A percentile compares a stretch with the other conserved stretches of the same genome.
Evolutionary conservation across 2,797 vertebrate genomes (phyloP).

Genomic region (Sylvia borin): DNA sequence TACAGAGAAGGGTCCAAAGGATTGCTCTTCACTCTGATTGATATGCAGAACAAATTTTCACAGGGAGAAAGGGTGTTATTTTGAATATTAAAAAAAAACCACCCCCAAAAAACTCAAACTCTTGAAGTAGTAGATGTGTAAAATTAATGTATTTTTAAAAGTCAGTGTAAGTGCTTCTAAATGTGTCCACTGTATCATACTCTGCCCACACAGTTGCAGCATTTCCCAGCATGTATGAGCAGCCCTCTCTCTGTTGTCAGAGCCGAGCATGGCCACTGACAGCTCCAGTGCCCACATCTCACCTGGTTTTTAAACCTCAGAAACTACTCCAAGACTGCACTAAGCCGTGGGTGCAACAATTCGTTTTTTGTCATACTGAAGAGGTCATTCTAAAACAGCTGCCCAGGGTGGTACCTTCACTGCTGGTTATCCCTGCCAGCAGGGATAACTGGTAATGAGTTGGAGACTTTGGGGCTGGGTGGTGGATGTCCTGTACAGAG

Average conservation of each 20-base stretch:
- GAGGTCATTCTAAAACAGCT: fast-evolving
- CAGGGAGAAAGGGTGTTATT: not conserved
- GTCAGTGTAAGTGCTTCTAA: constrained; percentile 33
- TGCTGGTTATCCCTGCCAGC: not conserved
- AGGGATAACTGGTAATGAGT: fast-evolving
- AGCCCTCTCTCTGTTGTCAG: not conserved
- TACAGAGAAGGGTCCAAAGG: not conserved
- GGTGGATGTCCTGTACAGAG: not conserved
- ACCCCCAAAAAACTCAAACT: not conserved
- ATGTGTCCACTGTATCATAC: not conserved
- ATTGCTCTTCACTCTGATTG: not conserved
- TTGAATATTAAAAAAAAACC: not conserved
- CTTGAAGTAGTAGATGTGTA: constrained; percentile 34
- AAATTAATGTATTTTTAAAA: constrained; percentile 49
- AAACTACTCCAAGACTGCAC: not conserved
- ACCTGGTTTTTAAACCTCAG: not conserved
- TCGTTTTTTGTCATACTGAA: not conserved
- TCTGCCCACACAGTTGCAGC: not conserved
- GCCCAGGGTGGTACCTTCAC: not conserved
- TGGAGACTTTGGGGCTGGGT: not conserved
- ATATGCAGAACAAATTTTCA: not conserved
- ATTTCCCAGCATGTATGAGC: not conserved
- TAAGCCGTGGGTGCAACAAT: not conserved
- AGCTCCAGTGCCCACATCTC: not conserved
- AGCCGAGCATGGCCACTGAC: fast-evolving